phyloP scores from a whole-genome alignment of 2,113 vertebrate genomes.

The Limanda limanda region DNA sequence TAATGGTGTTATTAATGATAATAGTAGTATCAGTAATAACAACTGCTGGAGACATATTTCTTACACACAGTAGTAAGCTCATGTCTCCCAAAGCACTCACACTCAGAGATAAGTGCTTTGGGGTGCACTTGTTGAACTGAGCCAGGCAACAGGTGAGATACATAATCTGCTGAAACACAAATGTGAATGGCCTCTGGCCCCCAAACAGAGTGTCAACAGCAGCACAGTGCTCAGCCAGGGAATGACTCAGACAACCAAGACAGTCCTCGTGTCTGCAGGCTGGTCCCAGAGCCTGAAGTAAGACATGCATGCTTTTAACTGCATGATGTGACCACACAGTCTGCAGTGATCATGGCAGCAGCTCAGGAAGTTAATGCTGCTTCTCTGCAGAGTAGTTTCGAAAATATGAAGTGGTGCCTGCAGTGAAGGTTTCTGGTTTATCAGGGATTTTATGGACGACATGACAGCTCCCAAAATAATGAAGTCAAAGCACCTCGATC shows the following conservation, averaged over 20 bases:
- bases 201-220: slow-evolving; percentile 25
- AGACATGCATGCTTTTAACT: background rate
- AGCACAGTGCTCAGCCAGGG: slow-evolving; percentile 11
- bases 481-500: no score
- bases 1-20: no score
- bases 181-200: slow-evolving; percentile 11
- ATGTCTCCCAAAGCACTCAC: slow-evolving; percentile 23
- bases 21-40: no score
- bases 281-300: background rate
- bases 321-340: background rate
- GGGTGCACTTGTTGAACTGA: slow-evolving; percentile 12
- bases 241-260: slow-evolving; percentile 2
- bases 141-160: slow-evolving; percentile 45
- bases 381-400: background rate
- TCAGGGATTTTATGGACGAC: background rate
- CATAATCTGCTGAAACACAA: slow-evolving; percentile 40
- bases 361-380: background rate
- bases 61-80: background rate
- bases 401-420: background rate
- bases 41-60: no score
- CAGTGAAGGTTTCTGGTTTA: background rate
- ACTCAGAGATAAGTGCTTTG: slow-evolving; percentile 11
- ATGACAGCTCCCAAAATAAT: no score
- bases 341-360: background rate
- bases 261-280: slow-evolving; percentile 1